Conservation (phyloP, 2,797 vertebrate species). For the Brachymystax lenok region DNA sequence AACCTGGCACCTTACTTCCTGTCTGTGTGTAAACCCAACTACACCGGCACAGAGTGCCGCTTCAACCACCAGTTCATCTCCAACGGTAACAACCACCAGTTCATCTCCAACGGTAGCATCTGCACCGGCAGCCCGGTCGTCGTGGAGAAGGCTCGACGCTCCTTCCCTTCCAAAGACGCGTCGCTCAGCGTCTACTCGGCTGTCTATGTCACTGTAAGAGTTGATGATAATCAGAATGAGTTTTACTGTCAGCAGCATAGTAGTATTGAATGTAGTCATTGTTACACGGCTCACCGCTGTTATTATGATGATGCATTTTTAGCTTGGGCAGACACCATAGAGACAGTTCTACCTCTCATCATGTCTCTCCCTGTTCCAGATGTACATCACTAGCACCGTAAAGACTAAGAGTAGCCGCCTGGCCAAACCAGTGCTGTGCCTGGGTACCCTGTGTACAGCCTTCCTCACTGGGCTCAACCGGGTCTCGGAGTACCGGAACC, state of each 20-base stretch:
- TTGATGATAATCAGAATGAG: conserved; percentile 37
- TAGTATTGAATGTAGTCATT: too few relatives aligned
- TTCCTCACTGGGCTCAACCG: conserved; percentile 96
- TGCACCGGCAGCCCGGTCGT: conserved; percentile 88
- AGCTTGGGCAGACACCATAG: too few relatives aligned
- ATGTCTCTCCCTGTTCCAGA: conserved; percentile 71
- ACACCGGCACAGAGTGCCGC: conserved; percentile 88
- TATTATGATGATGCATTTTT: too few relatives aligned
- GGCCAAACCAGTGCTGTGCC: conserved; percentile 91
- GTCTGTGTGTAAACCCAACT: conserved; percentile 96
- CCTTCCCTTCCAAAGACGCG: conserved; percentile 97
- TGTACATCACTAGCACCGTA: conserved; percentile 95
- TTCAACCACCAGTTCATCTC: conserved; percentile 90
- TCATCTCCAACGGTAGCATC: conserved; percentile 90
- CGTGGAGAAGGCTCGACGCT: conserved; percentile 89
- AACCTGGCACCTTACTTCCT: conserved; percentile 95
- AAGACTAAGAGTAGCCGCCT: conserved; percentile 93
- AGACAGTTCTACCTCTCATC: too few relatives aligned
- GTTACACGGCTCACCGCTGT: too few relatives aligned
- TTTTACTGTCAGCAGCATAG: too few relatives aligned
- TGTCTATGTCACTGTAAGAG: conserved; percentile 88
- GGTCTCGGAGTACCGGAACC: conserved; percentile 98
- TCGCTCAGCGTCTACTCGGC: conserved; percentile 95
- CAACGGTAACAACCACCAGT: conserved; percentile 90
- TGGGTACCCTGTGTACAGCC: conserved; percentile 91